Conservation (phyloP, 1,140 invertebrate genomes). For the Micrasema longulum region DNA sequence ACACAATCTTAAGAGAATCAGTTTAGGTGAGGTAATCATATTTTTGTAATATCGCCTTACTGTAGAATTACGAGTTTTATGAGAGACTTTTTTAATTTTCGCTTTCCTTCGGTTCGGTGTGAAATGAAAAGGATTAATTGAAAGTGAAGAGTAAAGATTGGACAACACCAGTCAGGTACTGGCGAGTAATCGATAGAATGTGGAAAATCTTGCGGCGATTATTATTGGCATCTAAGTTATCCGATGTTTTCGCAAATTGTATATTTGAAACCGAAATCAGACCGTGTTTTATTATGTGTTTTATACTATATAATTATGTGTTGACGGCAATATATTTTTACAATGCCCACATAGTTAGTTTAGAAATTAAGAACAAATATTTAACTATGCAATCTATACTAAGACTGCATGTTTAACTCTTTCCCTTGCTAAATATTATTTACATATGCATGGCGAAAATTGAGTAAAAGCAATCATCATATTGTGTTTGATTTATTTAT, state of each 20-base stretch:
- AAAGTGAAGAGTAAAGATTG: too few species aligned
- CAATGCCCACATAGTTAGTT: constrained; percentile 18
- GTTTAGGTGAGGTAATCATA: background rate
- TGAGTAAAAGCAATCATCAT: constrained; percentile 26
- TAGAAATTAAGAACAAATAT: constrained; percentile 6
- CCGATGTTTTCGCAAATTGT: constrained; percentile 4
- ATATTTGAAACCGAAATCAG: constrained; percentile 35
- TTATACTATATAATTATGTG: constrained; percentile 5
- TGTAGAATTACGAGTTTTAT: too few species aligned
- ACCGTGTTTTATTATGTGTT: constrained; percentile 27
- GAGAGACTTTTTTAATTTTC: too few species aligned
- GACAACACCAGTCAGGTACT: too few species aligned
- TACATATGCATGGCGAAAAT: constrained; percentile 30
- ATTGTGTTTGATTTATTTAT: constrained; percentile 22
- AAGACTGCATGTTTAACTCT: constrained; percentile 27
- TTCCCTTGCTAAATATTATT: constrained; percentile 37
- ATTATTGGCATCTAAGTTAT: too few species aligned
- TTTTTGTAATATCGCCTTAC: too few species aligned
- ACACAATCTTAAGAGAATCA: background rate
- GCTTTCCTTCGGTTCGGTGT: too few species aligned
- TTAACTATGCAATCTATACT: constrained; percentile 15
- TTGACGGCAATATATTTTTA: constrained; percentile 39
- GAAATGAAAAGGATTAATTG: too few species aligned
- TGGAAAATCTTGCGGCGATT: too few species aligned
- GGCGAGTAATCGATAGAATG: too few species aligned